These are phyloP conservation scores for Agapostemon virescens DNA, from an alignment of 2,888 invertebrate genomes.

Conservation along the genomic window DNA sequence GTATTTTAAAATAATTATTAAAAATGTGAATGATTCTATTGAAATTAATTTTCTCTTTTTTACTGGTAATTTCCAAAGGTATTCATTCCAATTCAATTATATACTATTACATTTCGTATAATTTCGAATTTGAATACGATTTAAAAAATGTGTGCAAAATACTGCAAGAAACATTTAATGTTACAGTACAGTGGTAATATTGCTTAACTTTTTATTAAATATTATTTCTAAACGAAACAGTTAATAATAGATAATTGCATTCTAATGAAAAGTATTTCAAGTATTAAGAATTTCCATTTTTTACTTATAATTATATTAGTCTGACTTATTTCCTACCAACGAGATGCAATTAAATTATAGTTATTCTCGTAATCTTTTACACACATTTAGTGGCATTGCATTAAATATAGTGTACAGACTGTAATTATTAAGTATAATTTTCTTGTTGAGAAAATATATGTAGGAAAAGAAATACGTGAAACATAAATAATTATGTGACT, in stretches of 20 bases:
- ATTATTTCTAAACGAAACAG: background rate
- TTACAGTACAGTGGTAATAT: too few relatives aligned
- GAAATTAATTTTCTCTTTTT: background rate
- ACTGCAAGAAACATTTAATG: background rate
- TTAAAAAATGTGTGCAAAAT: background rate
- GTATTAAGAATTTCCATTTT: too few relatives aligned
- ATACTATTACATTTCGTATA: background rate
- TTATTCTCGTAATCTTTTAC: too few relatives aligned
- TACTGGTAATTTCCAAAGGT: background rate
- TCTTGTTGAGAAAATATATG: background rate
- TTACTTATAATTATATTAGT: too few relatives aligned
- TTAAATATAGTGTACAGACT: too few relatives aligned
- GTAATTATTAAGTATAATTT: background rate
- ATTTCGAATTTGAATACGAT: background rate
- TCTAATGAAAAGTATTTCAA: too few relatives aligned
- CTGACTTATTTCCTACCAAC: too few relatives aligned
- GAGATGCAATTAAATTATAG: too few relatives aligned
- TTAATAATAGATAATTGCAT: too few relatives aligned
- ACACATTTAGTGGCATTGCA: too few relatives aligned
- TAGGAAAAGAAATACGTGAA: background rate
- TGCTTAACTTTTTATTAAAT: background rate
- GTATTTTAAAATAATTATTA: background rate
- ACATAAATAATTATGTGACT: constrained; percentile 43
- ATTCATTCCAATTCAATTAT: background rate
- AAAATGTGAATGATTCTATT: background rate